Base-by-base conservation (phyloP, 2,797 vertebrate genomes). In the Sphenodon punctatus region DNA sequence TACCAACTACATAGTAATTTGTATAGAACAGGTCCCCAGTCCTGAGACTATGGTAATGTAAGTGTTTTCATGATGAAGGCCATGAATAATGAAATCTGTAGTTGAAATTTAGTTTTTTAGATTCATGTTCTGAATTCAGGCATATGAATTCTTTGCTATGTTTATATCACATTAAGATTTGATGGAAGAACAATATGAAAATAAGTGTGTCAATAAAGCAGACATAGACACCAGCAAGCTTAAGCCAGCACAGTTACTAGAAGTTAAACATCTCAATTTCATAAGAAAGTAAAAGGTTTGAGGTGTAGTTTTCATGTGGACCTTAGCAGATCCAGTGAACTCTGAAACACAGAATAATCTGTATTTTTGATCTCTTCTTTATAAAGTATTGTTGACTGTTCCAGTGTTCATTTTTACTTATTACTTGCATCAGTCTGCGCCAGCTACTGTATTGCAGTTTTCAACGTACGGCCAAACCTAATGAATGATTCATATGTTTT, bases 361-460 rank as follows among this genome's bases (percentile, higher is more conserved):
- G 9, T 68, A 10, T 46, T 9, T 58, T 59, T 58, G 4, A 43
- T 77, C n/a, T 76, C 39, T 75, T 43, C 64, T 61, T 51, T 65
- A 75, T 63, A 49, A 59, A 67, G 70, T 58, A 77, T 73, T 16
- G 63, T 86, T 81, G 66, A 12, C 3, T 25, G 55, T 67, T 72
- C 53, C 23, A 71, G 12, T 66, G 32, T 11, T 79, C 69, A 48
- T 79, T 88, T 89, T 80, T 68, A 82, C 32, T n/a, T 38, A 59
- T 49, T 46, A 3, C 49, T 78, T 70, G 49, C 3, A 20, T n/a
- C 22, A 34, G 70, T 9, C 58, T 43, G 69, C 88, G 63, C 76
- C 79, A 86, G 22, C 10, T 59, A 49, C 77, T 86, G 67, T 59
- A 46, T 67, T 72, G 43, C 81, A 75, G 87, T 84, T 74, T 73